Base-by-base conservation (phyloP, 1,140 invertebrate genomes). In the Drosophila watanabei region DNA sequence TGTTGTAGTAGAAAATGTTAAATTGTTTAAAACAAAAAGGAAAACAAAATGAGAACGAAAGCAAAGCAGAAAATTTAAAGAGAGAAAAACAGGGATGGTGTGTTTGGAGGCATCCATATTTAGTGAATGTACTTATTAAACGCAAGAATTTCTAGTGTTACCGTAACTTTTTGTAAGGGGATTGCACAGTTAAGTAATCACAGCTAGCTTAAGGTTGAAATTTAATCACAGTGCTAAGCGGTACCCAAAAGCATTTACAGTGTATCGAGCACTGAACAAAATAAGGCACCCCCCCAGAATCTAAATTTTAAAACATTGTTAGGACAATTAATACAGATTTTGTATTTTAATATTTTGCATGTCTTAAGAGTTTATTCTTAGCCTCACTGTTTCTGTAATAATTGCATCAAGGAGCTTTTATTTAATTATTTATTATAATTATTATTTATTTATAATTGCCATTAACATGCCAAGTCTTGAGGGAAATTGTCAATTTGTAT, bases 1-100 rank as follows among this genome's bases (percentile, higher is more conserved):
- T 48, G 64, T 71, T 79, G 66, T 82, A 79, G 81, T 79, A 82
- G 70, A 58, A 76, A 83, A 83, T 84, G 82, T 80, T 84, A 75
- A 79, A 83, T 79, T 77, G 76, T 81, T 81, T 65, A 79, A 72
- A 72, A 79, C 58, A 71, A 73, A 66, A 76, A 28, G 14, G 14
- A 39, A 58, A 49, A 52, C 8, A 51, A 24, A 49, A 43, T 43
- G 39, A 46, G 48, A 37, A n/a, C 10, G 39, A 54, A 39, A 30
- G 20, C 16, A n/a, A 14, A 46, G 32, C 16, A 18, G 2, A 24
- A 16, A 37, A 56, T 14, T 8, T 18, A 56, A 56, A 37, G 33
- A 24, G 33, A 46, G 33, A 46, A 48, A 75, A 39, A 64, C 59
- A 69, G 60, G 68, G 57, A 65, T 56, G 70, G 37, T 57, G 30